Evolutionary conservation across 2,888 invertebrate species (phyloP).

Genomic region (Cartodere bifasciata): DNA sequence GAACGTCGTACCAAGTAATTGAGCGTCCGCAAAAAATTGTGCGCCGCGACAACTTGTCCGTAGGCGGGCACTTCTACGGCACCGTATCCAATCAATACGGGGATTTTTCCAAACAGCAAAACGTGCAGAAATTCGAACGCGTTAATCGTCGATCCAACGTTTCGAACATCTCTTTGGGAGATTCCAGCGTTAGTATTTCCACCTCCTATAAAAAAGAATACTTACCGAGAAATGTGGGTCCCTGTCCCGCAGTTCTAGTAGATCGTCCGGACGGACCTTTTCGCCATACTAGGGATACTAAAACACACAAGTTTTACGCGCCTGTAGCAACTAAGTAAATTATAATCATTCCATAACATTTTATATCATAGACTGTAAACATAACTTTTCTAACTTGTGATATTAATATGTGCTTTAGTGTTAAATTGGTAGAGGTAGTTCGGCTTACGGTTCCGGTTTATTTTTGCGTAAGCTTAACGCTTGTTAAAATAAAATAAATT

Average conservation of each 20-base stretch:
- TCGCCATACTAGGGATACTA: constrained; percentile 74
- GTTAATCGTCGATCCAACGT: constrained; percentile 52
- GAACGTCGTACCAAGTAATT: constrained; percentile 29
- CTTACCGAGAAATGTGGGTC: constrained; percentile 53
- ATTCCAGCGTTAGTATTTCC: constrained; percentile 42
- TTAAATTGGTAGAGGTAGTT: too few species aligned
- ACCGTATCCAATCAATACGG: constrained; percentile 61
- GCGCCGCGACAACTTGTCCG: constrained; percentile 52
- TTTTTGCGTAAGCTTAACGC: not conserved
- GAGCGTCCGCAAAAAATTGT: constrained; percentile 51
- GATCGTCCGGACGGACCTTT: constrained; percentile 64
- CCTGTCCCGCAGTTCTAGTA: constrained; percentile 69
- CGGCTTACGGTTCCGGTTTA: not conserved
- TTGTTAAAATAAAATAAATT: not conserved
- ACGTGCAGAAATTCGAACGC: constrained; percentile 43
- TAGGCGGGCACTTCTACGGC: constrained; percentile 62
- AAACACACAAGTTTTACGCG: constrained; percentile 74
- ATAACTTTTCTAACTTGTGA: too few species aligned
- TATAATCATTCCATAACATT: too few species aligned
- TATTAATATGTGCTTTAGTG: too few species aligned
- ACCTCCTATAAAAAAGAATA: constrained; percentile 69
- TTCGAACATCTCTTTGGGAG: constrained; percentile 67
- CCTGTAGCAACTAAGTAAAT: constrained; percentile 49
- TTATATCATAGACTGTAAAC: too few species aligned
- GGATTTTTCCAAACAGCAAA: constrained; percentile 42